phyloP scores from a whole-genome alignment of 1,140 invertebrate species.

The Drosophila lini region DNA sequence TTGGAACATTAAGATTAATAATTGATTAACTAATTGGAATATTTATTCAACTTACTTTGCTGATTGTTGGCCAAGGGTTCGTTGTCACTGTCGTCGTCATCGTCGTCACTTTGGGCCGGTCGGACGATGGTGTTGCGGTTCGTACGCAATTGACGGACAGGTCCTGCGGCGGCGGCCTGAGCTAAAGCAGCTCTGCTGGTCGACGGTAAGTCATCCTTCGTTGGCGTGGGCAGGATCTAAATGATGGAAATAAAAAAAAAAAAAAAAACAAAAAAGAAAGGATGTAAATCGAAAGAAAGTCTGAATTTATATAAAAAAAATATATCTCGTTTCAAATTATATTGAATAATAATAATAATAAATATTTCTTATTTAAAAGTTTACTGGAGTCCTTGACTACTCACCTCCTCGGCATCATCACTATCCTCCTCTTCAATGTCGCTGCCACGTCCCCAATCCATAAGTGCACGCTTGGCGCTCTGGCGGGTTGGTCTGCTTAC shows the following conservation, averaged over 20 bases:
- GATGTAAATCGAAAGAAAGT: too few species aligned
- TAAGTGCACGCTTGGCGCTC: slow-evolving; percentile 70
- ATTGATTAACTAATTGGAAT: too few species aligned
- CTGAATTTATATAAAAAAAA: too few species aligned
- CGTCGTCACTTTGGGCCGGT: slow-evolving; percentile 54
- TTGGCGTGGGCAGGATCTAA: slow-evolving; percentile 82
- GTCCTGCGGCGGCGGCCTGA: slow-evolving; percentile 12
- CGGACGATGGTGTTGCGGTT: slow-evolving; percentile 76
- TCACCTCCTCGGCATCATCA: slow-evolving; percentile 78
- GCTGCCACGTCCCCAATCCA: slow-evolving; percentile 75
- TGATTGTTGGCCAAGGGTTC: slow-evolving; percentile 79
- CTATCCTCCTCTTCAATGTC: slow-evolving; percentile 74
- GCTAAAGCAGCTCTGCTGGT: slow-evolving; percentile 68
- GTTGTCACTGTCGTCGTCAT: slow-evolving; percentile 78
- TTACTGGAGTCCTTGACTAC: background rate
- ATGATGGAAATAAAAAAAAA: background rate
- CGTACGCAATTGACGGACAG: slow-evolving; percentile 71
- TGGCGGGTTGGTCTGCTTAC: slow-evolving; percentile 68
- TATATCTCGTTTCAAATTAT: too few species aligned
- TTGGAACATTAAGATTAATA: background rate
- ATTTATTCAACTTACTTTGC: slow-evolving; percentile 57
- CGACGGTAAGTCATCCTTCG: slow-evolving; percentile 75
- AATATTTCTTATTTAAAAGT: background rate
- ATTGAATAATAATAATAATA: too few species aligned
- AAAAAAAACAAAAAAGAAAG: too few species aligned